These are phyloP conservation scores for Prochilodus magdalenae DNA, from an alignment of 2,113 vertebrate genomes.

Conservation along the genomic window DNA sequence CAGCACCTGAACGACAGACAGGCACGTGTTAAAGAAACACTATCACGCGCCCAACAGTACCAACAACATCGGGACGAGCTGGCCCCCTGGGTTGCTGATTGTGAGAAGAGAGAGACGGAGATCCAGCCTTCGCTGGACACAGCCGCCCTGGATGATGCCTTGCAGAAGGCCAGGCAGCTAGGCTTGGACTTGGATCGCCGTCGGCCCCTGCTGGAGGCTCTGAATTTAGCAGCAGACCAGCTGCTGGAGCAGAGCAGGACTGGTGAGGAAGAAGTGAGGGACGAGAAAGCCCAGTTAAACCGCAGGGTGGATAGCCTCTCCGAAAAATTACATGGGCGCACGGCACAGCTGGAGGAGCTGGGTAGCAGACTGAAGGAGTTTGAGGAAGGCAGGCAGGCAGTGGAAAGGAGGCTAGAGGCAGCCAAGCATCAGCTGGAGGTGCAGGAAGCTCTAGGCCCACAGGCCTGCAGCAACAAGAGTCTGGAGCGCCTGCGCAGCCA, in stretches of 20 bases:
- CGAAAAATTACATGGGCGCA: conserved; percentile 83
- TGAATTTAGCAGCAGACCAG: conserved; percentile 90
- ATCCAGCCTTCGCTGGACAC: conserved; percentile 85
- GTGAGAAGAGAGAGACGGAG: conserved; percentile 78
- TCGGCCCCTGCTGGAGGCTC: conserved; percentile 85
- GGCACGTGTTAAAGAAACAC: conserved; percentile 81
- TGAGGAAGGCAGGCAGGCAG: conserved; percentile 89
- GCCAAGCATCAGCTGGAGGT: conserved; percentile 94
- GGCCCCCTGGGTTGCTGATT: conserved; percentile 86
- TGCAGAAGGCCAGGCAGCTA: conserved; percentile 85
- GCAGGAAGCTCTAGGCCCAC: conserved; percentile 91
- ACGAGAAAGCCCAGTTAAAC: conserved; percentile 91
- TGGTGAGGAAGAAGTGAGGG: conserved; percentile 90
- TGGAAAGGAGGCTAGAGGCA: conserved; percentile 92
- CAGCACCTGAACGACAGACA: conserved; percentile 80
- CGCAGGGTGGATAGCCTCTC: conserved; percentile 86
- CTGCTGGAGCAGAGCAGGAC: conserved; percentile 87
- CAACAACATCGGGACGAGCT: conserved; percentile 85
- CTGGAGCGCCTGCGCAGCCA: conserved; percentile 90
- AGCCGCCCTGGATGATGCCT: conserved; percentile 82
- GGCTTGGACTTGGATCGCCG: conserved; percentile 88
- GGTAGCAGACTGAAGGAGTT: conserved; percentile 92
- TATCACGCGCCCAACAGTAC: conserved; percentile 89
- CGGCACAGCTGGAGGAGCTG: conserved; percentile 91
- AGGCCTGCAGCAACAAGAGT: conserved; percentile 96